Base-by-base conservation (phyloP, 2,113 vertebrate genomes). In the Parus major region DNA sequence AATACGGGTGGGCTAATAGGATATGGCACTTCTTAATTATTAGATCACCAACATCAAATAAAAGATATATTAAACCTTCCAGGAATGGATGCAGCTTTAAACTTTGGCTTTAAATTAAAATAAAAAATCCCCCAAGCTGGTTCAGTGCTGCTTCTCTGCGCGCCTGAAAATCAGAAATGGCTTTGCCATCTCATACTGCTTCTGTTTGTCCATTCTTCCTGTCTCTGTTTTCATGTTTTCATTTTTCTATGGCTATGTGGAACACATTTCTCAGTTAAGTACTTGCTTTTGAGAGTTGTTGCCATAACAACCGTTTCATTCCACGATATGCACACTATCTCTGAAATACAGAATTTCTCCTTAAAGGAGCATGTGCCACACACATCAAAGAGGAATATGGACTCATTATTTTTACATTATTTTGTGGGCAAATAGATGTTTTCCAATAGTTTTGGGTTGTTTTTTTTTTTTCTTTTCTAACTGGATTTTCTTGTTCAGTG, bases 341-440 rank as follows among this genome's bases (percentile, higher is more conserved):
- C 98, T 98, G 98, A 98, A 98, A 98, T 97, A 97, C 98, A 98
- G 98, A 98, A 98, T 98, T 98, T 97, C 97, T 97, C 96, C 97
- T 98, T 98, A 98, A 98, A 98, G 98, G 98, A 98, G 97, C 95
- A 95, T 96, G 96, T 98, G 98, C 95, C 87, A 97, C 97, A 97
- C 97, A 97, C 98, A 98, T 98, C 98, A 98, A 98, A 98, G 97
- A 96, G 97, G 97, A 97, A 97, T 97, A 96, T 87, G 97, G 97
- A 98, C 97, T 98, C 98, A 98, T 98, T 98, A 98, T 98, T 98
- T 98, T 98, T 98, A 97, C 98, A 98, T 98, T 98, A 98, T 98
- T 98, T 98, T 98, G 97, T 96, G 97, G 97, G 96, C 97, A 98
- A 98, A 98, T 98, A 98, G 97, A 97, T 98, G 97, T 97, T 98